These are phyloP conservation scores for Platorchestia sp. DNA, from an alignment of 1,140 invertebrate genomes.

Conservation along the genomic window DNA sequence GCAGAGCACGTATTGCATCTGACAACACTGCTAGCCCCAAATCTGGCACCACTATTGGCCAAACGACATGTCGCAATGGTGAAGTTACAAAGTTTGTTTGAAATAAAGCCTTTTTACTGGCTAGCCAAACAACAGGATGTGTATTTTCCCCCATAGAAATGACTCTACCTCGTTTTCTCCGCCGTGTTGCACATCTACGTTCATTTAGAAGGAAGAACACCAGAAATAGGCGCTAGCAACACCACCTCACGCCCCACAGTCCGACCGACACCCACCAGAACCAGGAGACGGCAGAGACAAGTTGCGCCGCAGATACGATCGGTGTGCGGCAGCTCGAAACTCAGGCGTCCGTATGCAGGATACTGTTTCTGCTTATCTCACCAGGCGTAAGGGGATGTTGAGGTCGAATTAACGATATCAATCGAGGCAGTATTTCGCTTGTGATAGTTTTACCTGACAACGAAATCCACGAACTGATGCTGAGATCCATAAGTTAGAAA, in stretches of 20 bases:
- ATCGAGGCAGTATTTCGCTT: not conserved
- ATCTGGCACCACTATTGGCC: too few relatives aligned
- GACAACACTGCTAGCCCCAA: too few relatives aligned
- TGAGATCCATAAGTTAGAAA: not conserved
- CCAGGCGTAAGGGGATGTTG: not conserved
- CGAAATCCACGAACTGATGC: not conserved
- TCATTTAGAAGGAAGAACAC: not conserved
- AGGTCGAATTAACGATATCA: not conserved
- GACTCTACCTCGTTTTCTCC: too few relatives aligned
- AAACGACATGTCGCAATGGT: too few relatives aligned
- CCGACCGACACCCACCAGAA: not conserved
- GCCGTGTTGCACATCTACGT: not conserved
- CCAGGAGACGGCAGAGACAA: not conserved
- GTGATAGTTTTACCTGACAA: not conserved
- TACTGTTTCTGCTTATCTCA: not conserved
- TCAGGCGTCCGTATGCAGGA: not conserved
- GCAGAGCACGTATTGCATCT: too few relatives aligned
- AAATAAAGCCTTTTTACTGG: too few relatives aligned
- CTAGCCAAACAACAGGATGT: too few relatives aligned
- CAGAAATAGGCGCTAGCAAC: not conserved
- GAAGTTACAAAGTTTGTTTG: too few relatives aligned
- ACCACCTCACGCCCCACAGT: not conserved
- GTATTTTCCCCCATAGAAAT: too few relatives aligned
- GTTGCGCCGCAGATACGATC: not conserved
- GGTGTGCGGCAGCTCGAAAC: not conserved